Evolutionary conservation across 2,797 vertebrate genomes (phyloP).

Genomic region (Pseudomugil gertrudae): DNA sequence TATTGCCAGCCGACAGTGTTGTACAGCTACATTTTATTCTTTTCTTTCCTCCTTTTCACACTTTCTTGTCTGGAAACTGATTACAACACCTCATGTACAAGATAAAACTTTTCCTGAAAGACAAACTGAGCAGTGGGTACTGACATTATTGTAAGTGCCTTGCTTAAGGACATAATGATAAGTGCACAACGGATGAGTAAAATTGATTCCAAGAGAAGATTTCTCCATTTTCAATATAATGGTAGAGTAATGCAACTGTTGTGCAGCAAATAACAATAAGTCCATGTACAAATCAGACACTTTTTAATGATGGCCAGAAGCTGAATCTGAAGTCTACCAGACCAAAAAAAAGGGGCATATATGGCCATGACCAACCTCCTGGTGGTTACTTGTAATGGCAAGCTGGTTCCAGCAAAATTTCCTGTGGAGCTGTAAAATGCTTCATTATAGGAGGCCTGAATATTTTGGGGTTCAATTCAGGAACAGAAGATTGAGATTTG

Average conservation of each 20-base stretch:
- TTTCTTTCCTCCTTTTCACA: not conserved
- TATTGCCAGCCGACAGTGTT: not conserved
- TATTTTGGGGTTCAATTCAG: not conserved
- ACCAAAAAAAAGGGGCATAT: not conserved
- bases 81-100: not conserved
- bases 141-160: not conserved
- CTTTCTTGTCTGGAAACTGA: not conserved
- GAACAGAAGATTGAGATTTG: slow-evolving; percentile 14
- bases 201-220: not conserved
- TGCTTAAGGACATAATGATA: not conserved
- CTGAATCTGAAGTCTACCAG: not conserved
- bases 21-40: not conserved
- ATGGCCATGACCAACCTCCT: not conserved
- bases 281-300: slow-evolving; percentile 3
- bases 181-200: not conserved
- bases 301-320: slow-evolving; percentile 12
- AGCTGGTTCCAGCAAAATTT: not conserved
- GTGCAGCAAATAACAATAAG: not conserved
- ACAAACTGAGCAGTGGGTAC: not conserved
- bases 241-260: slow-evolving; percentile 4
- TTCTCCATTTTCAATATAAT: slow-evolving; percentile 5
- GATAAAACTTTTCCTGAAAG: not conserved
- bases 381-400: not conserved
- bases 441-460: not conserved
- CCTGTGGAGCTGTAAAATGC: not conserved